phyloP scores from a whole-genome alignment of 2,113 vertebrate species.

The Ceratotherium simum region DNA sequence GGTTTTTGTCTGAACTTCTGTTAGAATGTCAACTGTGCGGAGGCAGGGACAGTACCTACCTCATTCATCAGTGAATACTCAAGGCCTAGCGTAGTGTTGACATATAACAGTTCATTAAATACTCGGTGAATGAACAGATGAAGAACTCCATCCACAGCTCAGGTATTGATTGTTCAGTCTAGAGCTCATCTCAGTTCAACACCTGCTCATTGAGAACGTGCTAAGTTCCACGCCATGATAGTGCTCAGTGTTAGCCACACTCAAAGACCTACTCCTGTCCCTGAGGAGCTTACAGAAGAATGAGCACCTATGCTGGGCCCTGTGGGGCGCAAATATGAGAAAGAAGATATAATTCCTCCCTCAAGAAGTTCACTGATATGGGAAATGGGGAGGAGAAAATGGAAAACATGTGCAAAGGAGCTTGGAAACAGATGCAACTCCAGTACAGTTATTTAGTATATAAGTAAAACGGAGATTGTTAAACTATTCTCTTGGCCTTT shows the following conservation, averaged over 20 bases:
- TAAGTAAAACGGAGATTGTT: constrained; percentile 6
- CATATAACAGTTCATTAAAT: not conserved
- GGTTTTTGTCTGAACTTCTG: not conserved
- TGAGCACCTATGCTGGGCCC: not conserved
- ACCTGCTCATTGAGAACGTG: not conserved
- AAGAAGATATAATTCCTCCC: not conserved
- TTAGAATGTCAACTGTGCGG: not conserved
- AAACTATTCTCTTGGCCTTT: constrained; percentile 15
- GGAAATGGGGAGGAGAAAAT: not conserved
- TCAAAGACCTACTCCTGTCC: not conserved
- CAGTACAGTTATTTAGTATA: not conserved
- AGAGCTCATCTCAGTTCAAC: not conserved
- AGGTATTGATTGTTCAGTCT: not conserved
- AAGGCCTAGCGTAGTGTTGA: too few relatives aligned
- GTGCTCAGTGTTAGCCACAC: not conserved
- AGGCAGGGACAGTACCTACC: not conserved
- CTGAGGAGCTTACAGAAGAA: not conserved
- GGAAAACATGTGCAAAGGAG: not conserved
- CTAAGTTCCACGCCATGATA: not conserved
- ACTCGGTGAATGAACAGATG: too few relatives aligned
- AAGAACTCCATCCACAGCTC: not conserved
- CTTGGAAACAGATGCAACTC: not conserved
- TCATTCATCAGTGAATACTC: not conserved
- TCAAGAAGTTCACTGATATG: not conserved
- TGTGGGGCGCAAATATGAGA: not conserved